phyloP scores from a whole-genome alignment of 2,888 invertebrate species.

The Heliconius aoede region DNA sequence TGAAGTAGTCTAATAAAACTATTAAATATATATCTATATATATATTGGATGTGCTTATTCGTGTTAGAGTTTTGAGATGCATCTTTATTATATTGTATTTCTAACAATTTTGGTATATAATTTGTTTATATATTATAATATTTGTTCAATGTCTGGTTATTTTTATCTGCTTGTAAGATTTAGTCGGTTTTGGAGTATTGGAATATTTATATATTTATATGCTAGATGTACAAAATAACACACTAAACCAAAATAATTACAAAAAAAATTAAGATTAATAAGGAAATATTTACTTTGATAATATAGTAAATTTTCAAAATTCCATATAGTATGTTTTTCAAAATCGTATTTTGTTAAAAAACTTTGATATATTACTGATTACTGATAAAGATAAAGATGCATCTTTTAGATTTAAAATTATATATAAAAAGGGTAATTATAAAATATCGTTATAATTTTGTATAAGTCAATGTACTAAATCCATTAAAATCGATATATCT shows the following conservation, averaged over 20 bases:
- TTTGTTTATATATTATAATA: too few species aligned
- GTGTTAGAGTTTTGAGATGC: slow-evolving; percentile 22
- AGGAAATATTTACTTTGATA: not conserved
- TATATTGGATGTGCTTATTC: slow-evolving; percentile 31
- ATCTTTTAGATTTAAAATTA: slow-evolving; percentile 29
- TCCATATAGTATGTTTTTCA: too few species aligned
- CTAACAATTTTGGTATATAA: not conserved
- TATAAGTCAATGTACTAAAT: slow-evolving; percentile 18
- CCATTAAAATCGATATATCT: slow-evolving; percentile 52
- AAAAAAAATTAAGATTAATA: not conserved
- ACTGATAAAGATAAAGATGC: too few species aligned
- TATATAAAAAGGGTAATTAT: slow-evolving; percentile 64
- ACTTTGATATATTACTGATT: not conserved
- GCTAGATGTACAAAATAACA: not conserved
- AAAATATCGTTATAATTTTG: slow-evolving; percentile 50
- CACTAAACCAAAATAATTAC: not conserved
- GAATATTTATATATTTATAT: too few species aligned
- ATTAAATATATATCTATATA: not conserved
- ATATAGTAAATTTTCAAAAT: too few species aligned
- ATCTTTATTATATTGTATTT: slow-evolving; percentile 18
- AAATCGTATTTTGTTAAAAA: not conserved
- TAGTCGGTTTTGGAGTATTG: too few species aligned
- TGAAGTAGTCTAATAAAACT: slow-evolving; percentile 56
- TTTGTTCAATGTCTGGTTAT: too few species aligned
- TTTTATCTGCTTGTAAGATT: too few species aligned